Conservation (phyloP, 2,888 invertebrate genomes). For the Eremobia ochroleuca region DNA sequence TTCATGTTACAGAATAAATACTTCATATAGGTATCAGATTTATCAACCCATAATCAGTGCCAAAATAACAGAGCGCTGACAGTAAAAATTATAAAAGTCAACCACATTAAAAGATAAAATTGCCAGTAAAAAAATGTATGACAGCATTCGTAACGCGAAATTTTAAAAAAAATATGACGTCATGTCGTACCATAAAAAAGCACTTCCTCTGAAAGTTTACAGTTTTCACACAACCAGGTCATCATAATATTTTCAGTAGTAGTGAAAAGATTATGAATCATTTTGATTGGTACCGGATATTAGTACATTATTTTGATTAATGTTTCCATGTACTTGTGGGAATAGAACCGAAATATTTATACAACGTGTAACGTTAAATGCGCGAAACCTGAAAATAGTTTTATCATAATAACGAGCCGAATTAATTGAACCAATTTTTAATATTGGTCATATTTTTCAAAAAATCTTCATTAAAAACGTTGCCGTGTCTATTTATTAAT, state of each 20-base stretch:
- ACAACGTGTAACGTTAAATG: too few relatives aligned
- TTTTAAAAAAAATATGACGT: conserved; percentile 33
- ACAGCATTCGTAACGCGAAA: conserved; percentile 9
- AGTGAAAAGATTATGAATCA: conserved; percentile 64
- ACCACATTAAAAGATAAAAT: conserved; percentile 6
- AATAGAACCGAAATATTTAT: conserved; percentile 18
- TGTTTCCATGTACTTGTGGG: conserved; percentile 62
- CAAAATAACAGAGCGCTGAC: background rate
- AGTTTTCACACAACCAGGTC: conserved; percentile 59
- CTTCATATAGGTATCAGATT: background rate
- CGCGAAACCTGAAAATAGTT: too few relatives aligned
- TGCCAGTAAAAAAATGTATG: conserved; percentile 13
- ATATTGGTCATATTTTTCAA: too few relatives aligned
- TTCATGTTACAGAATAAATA: background rate
- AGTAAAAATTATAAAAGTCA: background rate
- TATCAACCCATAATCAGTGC: background rate
- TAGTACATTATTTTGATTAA: conserved; percentile 66
- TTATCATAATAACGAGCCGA: too few relatives aligned
- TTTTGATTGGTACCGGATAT: conserved; percentile 68
- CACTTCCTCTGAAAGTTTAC: conserved; percentile 54
- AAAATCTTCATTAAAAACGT: too few relatives aligned
- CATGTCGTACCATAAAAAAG: conserved; percentile 36
- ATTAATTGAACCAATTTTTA: too few relatives aligned
- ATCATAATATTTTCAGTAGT: conserved; percentile 66
- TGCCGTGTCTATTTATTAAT: too few relatives aligned